Evolutionary conservation across 2,797 vertebrate species (phyloP), one percentile per base, ranked within the genome.

Genomic region (Syndactyla subalaris): DNA sequence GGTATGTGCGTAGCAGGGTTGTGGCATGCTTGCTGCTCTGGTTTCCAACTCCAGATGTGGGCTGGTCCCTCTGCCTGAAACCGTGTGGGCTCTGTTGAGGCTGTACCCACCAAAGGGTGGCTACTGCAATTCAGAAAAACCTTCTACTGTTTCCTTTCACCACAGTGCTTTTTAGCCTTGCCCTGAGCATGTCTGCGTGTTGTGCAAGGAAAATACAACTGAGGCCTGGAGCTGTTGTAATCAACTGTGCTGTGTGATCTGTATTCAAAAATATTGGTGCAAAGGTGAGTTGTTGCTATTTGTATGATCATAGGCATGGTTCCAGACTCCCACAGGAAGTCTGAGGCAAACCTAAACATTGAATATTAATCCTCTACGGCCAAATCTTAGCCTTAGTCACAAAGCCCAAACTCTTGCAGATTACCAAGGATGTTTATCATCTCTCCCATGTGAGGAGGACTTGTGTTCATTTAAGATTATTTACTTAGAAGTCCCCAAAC

Each of bases 271-370:
- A 51, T 24, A n/a, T 19, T 46, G 27, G n/a, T 72, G 45, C 26
- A 91, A 55, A 91, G 41, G 57, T 73, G 65, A 73, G 41, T 67
- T 0, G 0, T 73, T 86, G 32, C 32, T 83, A 41, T 46, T 77
- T n/a, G 27, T 68, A 11, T 82, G 59, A 59, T 57, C 38, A 3
- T 2, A 82, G 55, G 41, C 26, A 3, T 43, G 21, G 13, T 48
- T 95, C 29, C 39, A 59, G 66, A 72, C 70, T 88, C 58, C 39
- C 61, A 29, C 24, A 41, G 72, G 65, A 95, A 95, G 65, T 62
- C 78, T 89, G 81, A 83, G 76, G 26, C 75, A 92, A 57, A 77
- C 51, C 30, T 91, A 34, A 75, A 74, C 88, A 72, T 39, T 83
- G 57, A 87, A 82, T 91, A 41, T 54, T 82, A 36, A 68, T 93